Conservation (phyloP, 2,888 invertebrate genomes). For the Palloptera scutellata region DNA sequence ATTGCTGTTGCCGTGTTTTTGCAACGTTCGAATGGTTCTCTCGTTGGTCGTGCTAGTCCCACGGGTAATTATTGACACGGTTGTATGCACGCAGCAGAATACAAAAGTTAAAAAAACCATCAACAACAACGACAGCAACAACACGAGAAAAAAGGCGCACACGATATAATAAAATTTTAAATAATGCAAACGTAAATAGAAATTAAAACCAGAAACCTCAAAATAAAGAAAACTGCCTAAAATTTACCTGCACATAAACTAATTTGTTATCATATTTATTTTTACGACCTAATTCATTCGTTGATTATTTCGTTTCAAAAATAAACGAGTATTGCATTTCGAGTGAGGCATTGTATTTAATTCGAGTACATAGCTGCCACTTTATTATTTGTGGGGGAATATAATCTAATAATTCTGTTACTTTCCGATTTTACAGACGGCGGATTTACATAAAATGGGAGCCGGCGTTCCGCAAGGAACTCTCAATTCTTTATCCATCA, state of each 20-base stretch:
- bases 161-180: conserved; percentile 41
- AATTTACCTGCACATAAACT: conserved; percentile 52
- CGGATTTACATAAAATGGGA: too few species aligned
- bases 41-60: conserved; percentile 57
- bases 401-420: too few species aligned
- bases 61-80: conserved; percentile 56
- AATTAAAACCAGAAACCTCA: background rate
- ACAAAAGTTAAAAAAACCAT: conserved; percentile 40
- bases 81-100: conserved; percentile 58
- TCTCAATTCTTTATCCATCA: too few species aligned
- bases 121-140: conserved; percentile 4
- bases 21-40: conserved; percentile 51
- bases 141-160: conserved; percentile 1
- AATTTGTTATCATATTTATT: conserved; percentile 43
- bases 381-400: too few species aligned
- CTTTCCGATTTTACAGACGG: too few species aligned
- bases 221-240: conserved; percentile 39
- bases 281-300: conserved; percentile 33
- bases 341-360: too few species aligned
- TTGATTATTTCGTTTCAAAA: conserved; percentile 7
- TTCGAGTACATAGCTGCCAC: too few species aligned
- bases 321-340: too few species aligned
- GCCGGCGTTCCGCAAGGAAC: too few species aligned
- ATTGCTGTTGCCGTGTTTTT: conserved; percentile 15
- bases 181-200: conserved; percentile 6